Conservation (phyloP, 2,113 vertebrate genomes). For the Microtus montanus region DNA sequence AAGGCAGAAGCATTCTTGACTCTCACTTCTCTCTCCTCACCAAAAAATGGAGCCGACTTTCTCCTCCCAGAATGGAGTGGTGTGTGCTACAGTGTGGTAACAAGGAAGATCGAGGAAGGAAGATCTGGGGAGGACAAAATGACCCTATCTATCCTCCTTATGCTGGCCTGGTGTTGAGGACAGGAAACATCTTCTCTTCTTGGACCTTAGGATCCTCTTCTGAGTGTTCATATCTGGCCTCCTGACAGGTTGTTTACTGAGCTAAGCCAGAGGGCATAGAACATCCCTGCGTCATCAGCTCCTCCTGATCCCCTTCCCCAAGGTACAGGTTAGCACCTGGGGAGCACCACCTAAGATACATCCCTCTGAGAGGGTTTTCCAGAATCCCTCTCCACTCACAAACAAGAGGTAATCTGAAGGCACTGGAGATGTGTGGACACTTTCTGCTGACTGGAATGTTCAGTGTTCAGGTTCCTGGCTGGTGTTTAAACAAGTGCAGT, state of each 20-base stretch:
- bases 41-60: conserved; percentile 1
- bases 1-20: conserved; percentile 40
- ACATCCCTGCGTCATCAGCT: conserved; percentile 68
- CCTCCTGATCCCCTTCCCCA: conserved; percentile 58
- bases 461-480: conserved; percentile 29
- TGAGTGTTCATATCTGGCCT: conserved; percentile 16
- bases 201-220: neutral
- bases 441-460: conserved; percentile 57
- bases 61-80: conserved; percentile 28
- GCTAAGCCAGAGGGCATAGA: conserved; percentile 68
- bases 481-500: conserved; percentile 8
- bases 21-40: conserved; percentile 1
- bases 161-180: neutral
- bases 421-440: conserved; percentile 60
- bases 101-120: neutral
- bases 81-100: conserved; percentile 44
- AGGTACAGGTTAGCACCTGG: conserved; percentile 12
- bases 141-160: neutral
- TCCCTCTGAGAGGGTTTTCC: conserved; percentile 18
- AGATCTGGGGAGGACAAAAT: neutral
- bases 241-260: conserved; percentile 80
- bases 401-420: conserved; percentile 69
- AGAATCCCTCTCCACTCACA: conserved; percentile 62
- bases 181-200: neutral
- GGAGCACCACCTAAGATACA: conserved; percentile 24